Conservation (phyloP, 2,888 invertebrate species). For the Aphodius sticticus region DNA sequence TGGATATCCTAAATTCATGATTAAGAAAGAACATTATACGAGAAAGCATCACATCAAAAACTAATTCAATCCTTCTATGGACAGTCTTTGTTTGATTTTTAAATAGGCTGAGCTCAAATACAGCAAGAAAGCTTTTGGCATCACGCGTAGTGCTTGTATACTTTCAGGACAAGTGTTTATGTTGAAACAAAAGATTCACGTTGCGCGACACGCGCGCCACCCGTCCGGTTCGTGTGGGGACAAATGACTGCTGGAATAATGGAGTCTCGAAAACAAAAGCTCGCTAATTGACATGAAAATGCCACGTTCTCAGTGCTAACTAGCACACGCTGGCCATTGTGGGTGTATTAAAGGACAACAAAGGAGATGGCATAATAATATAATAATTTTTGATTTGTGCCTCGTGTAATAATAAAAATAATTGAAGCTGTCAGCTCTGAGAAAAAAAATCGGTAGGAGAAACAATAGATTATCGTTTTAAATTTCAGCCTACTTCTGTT, state of each 20-base stretch:
- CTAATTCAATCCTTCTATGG: not conserved
- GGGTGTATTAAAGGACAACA: conserved; percentile 35
- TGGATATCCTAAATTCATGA: too few relatives aligned
- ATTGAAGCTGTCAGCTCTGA: too few relatives aligned
- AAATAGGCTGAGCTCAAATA: not conserved
- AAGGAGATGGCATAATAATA: not conserved
- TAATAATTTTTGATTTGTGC: not conserved
- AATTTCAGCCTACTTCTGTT: too few relatives aligned
- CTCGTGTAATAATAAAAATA: too few relatives aligned
- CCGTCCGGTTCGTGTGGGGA: conserved; percentile 16
- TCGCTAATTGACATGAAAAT: conserved; percentile 46
- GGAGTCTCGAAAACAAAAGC: conserved; percentile 38
- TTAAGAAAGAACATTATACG: too few relatives aligned
- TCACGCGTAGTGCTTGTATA: not conserved
- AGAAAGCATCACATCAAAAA: too few relatives aligned
- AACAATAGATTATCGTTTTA: too few relatives aligned
- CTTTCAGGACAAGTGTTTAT: not conserved
- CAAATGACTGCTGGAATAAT: conserved; percentile 39
- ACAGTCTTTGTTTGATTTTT: too few relatives aligned
- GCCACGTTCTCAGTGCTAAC: conserved; percentile 44
- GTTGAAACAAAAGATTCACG: conserved; percentile 40
- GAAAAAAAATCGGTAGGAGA: too few relatives aligned
- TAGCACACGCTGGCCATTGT: conserved; percentile 46
- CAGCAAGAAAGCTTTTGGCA: not conserved
- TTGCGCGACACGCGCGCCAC: conserved; percentile 41